phyloP scores from a whole-genome alignment of 1,140 invertebrate genomes.

The Cydia pomonella region DNA sequence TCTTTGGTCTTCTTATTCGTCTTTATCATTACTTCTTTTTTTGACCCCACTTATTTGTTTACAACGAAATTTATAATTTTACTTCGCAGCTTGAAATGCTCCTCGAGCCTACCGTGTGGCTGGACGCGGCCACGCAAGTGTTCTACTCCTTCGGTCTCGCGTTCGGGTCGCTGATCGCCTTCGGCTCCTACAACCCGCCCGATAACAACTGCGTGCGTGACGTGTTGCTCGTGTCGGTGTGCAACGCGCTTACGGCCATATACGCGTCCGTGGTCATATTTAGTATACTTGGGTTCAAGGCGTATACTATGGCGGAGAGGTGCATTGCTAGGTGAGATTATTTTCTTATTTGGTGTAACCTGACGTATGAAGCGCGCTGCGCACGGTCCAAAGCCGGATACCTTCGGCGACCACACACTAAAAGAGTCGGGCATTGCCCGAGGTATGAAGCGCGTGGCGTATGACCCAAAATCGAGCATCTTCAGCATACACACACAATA shows the following conservation, averaged over 20 bases:
- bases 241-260: constrained; percentile 95
- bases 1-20: too few species aligned
- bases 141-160: constrained; percentile 97
- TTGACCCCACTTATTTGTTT: too few species aligned
- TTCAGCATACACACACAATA: too few species aligned
- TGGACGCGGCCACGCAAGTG: constrained; percentile 97
- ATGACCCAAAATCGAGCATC: too few species aligned
- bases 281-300: constrained; percentile 93
- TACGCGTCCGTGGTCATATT: constrained; percentile 97
- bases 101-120: constrained; percentile 91
- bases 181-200: constrained; percentile 94
- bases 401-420: too few species aligned
- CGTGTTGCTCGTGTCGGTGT: constrained; percentile 92
- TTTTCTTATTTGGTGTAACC: not conserved
- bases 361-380: not conserved
- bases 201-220: constrained; percentile 96
- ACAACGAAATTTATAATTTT: not conserved
- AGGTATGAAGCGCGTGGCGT: too few species aligned
- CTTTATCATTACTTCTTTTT: too few species aligned
- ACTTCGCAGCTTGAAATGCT: constrained; percentile 87
- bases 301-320: constrained; percentile 89
- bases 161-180: constrained; percentile 95
- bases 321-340: constrained; percentile 87
- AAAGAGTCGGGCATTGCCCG: too few species aligned
- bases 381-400: too few species aligned